Evolutionary conservation across 2,113 vertebrate genomes (phyloP).

Genomic region (Nipponia nippon): DNA sequence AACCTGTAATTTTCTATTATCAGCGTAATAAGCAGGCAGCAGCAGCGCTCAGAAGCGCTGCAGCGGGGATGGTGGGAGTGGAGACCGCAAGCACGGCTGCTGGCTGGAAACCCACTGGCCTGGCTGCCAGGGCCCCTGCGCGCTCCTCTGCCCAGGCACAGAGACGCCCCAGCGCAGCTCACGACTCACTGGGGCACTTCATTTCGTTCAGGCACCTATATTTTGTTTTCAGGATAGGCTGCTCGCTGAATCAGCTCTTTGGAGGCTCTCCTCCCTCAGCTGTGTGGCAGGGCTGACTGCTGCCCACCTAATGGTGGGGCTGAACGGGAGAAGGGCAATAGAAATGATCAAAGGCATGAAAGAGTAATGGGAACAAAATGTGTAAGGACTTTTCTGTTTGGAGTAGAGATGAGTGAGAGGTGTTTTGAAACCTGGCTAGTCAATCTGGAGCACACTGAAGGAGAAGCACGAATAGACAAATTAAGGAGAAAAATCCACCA

Average conservation of each 20-base stretch:
- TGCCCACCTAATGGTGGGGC: not conserved
- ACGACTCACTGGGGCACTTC: rapidly evolving
- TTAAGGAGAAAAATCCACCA: not conserved
- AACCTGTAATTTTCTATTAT: conserved; percentile 67
- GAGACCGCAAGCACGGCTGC: not conserved
- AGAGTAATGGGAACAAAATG: not conserved
- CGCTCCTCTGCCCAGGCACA: not conserved
- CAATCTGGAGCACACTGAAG: not conserved
- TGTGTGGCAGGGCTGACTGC: not conserved
- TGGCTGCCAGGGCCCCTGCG: not conserved
- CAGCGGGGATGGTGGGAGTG: not conserved
- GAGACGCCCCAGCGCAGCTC: not conserved
- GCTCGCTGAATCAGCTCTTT: not conserved
- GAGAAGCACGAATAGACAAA: not conserved
- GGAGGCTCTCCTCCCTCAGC: not conserved
- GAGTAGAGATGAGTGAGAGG: not conserved
- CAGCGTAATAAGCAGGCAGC: conserved; percentile 55
- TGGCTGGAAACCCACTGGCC: not conserved
- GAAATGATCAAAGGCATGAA: not conserved
- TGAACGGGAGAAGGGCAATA: not conserved
- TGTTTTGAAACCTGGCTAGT: not conserved
- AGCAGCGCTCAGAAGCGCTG: not conserved
- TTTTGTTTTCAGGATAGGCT: not conserved
- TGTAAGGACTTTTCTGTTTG: not conserved
- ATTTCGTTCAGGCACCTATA: not conserved